Conservation (phyloP, 2,888 invertebrate genomes). For the Camptogramma bilineatum region DNA sequence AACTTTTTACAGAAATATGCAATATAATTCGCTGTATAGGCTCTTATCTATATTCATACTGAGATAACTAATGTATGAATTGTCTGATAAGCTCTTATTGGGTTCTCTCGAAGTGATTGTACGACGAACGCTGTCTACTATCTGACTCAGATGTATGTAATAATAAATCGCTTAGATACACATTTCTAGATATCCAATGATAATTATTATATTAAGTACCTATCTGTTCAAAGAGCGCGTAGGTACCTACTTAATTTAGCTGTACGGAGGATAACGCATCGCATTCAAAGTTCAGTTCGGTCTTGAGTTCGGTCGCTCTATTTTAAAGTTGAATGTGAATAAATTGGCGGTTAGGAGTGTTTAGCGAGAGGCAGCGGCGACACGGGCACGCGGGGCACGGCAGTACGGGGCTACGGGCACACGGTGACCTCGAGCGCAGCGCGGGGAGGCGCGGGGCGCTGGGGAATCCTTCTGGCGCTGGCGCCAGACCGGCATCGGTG, state of each 20-base stretch:
- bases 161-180: neutral
- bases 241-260: neutral
- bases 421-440: slow-evolving; percentile 65
- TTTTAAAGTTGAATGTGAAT: slow-evolving; percentile 45
- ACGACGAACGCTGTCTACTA: neutral
- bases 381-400: slow-evolving; percentile 62
- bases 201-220: too few species aligned
- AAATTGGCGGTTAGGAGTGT: slow-evolving; percentile 53
- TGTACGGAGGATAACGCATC: slow-evolving; percentile 12
- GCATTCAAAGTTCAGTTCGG: slow-evolving; percentile 29
- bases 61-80: slow-evolving; percentile 17
- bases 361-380: slow-evolving; percentile 54
- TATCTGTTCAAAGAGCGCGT: too few species aligned
- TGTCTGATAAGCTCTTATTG: slow-evolving; percentile 33
- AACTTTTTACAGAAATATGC: slow-evolving; percentile 24
- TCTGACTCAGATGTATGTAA: neutral
- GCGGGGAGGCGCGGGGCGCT: slow-evolving; percentile 72
- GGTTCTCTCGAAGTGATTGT: neutral
- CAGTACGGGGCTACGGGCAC: slow-evolving; percentile 56
- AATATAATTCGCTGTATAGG: slow-evolving; percentile 38
- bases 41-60: slow-evolving; percentile 42
- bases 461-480: slow-evolving; percentile 86
- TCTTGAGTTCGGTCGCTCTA: slow-evolving; percentile 34
- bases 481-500: slow-evolving; percentile 80
- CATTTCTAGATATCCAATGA: neutral